These are phyloP conservation scores for Cerastoderma edule DNA, from an alignment of 2,888 invertebrate genomes.

Conservation along the genomic window DNA sequence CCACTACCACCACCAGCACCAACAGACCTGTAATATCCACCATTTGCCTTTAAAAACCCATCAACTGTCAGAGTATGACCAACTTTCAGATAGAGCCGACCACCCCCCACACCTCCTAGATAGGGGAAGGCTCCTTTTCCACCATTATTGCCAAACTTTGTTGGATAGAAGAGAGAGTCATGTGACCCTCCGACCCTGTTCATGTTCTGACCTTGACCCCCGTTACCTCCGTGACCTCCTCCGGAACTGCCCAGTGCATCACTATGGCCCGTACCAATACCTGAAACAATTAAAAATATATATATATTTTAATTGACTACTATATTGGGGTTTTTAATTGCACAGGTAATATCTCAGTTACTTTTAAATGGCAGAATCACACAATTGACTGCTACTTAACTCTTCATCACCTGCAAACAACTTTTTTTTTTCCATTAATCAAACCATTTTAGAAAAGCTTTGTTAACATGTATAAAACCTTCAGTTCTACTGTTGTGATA, in stretches of 20 bases:
- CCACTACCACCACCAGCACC: conserved; percentile 75
- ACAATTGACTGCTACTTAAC: no score
- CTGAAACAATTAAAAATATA: conserved; percentile 16
- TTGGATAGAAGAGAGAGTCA: conserved; percentile 68
- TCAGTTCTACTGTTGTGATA: no score
- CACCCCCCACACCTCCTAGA: conserved; percentile 68
- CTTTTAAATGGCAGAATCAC: no score
- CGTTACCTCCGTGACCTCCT: conserved; percentile 74
- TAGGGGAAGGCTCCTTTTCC: conserved; percentile 72
- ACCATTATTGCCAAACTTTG: conserved; percentile 71
- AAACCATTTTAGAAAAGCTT: no score
- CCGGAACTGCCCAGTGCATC: conserved; percentile 65
- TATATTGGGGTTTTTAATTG: no score
- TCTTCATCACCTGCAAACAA: no score
- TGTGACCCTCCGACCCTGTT: conserved; percentile 61
- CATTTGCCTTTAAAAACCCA: conserved; percentile 61
- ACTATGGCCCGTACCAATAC: conserved; percentile 55
- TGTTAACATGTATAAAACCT: no score
- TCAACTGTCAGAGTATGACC: conserved; percentile 68
- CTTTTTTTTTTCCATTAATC: no score
- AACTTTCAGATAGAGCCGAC: conserved; percentile 64
- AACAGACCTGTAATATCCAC: conserved; percentile 69
- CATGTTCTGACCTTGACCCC: conserved; percentile 70
- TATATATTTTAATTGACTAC: no score
- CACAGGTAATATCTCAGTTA: no score